These are phyloP conservation scores for Halocaridina rubra DNA, from an alignment of 2,888 invertebrate species.

Conservation along the genomic window DNA sequence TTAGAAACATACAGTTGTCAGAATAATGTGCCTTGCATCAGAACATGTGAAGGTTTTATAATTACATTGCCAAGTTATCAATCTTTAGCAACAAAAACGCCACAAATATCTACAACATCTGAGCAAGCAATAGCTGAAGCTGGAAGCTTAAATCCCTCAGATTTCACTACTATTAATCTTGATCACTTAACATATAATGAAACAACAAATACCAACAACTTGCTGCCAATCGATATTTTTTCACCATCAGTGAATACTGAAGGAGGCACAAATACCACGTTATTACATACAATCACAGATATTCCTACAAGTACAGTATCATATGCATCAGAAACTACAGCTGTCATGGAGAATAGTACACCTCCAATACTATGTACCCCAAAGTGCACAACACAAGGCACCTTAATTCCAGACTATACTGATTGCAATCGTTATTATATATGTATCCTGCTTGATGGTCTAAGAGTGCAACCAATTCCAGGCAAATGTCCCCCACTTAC, in stretches of 20 bases:
- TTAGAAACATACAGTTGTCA: slow-evolving; percentile 28
- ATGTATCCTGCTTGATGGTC: slow-evolving; percentile 26
- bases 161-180: neutral
- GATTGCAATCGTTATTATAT: slow-evolving; percentile 27
- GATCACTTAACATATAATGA: neutral
- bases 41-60: slow-evolving; percentile 10
- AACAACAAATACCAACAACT: neutral
- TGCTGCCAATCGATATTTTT: too few species aligned
- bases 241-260: too few species aligned
- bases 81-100: neutral
- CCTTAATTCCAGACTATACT: slow-evolving; percentile 15
- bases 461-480: slow-evolving; percentile 21
- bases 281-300: too few species aligned
- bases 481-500: slow-evolving; percentile 15
- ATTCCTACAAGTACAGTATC: too few species aligned
- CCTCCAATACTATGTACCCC: slow-evolving; percentile 7
- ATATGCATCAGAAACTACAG: too few species aligned
- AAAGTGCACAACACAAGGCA: slow-evolving; percentile 13
- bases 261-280: too few species aligned
- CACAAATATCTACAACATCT: neutral
- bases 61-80: too few species aligned
- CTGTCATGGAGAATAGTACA: too few species aligned
- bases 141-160: neutral
- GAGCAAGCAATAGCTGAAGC: neutral
- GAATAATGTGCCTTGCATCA: slow-evolving; percentile 12